Evolutionary conservation across 2,888 invertebrate genomes (phyloP).

Genomic region (Poecilobothrus nobilitatus): DNA sequence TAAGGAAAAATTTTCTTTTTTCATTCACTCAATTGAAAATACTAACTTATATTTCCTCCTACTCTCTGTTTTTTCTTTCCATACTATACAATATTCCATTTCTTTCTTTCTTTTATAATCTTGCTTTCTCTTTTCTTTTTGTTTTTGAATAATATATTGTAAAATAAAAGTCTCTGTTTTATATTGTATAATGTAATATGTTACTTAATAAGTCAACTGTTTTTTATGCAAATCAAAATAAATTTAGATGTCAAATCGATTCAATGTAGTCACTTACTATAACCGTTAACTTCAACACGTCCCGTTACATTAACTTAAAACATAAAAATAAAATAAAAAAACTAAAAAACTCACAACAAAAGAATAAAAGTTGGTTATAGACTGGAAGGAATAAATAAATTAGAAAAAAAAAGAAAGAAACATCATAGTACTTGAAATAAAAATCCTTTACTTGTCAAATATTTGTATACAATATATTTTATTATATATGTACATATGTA

Average conservation of each 20-base stretch:
- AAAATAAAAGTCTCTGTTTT: too few relatives aligned
- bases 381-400: too few relatives aligned
- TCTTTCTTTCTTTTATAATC: too few relatives aligned
- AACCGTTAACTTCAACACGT: not conserved
- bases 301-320: not conserved
- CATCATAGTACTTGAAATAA: not conserved
- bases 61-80: too few relatives aligned
- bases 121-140: too few relatives aligned
- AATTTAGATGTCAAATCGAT: slow-evolving; percentile 6
- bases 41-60: too few relatives aligned
- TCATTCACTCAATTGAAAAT: too few relatives aligned
- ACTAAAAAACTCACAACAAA: not conserved
- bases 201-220: not conserved
- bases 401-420: too few relatives aligned
- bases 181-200: too few relatives aligned
- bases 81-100: too few relatives aligned
- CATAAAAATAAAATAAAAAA: not conserved
- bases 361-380: not conserved
- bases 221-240: slow-evolving; percentile 4
- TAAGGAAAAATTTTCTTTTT: too few relatives aligned
- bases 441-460: not conserved
- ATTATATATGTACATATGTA: not conserved
- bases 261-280: not conserved
- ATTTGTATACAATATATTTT: not conserved
- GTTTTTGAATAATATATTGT: too few relatives aligned